Evolutionary conservation across 2,888 invertebrate species (phyloP).

Genomic region (Globia sparganii): DNA sequence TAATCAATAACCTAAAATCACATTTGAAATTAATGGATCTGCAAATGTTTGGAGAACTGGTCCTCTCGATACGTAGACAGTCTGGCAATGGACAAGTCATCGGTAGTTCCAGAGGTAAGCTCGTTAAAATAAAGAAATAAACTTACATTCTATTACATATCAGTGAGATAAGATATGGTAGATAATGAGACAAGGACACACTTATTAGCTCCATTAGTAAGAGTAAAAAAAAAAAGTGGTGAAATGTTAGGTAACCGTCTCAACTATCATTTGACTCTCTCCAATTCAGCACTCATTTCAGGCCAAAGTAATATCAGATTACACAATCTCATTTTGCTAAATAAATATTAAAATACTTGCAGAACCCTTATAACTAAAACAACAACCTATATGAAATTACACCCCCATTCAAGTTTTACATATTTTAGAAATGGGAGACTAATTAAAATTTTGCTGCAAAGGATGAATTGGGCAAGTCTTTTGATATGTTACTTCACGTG

Average conservation of each 20-base stretch:
- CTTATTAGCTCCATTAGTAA: background rate
- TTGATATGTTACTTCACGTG: conserved; percentile 76
- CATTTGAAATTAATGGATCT: background rate
- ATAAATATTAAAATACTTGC: conserved; percentile 26
- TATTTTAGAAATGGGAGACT: conserved; percentile 56
- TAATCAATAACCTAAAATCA: background rate
- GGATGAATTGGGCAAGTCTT: conserved; percentile 57
- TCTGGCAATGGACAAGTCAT: background rate
- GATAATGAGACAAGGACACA: background rate
- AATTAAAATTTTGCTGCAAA: conserved; percentile 66
- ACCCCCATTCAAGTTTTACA: conserved; percentile 19
- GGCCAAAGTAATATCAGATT: conserved; percentile 17
- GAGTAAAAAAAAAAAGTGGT: background rate
- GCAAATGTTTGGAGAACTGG: background rate
- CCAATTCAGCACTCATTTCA: background rate
- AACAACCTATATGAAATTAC: conserved; percentile 44
- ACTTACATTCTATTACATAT: background rate
- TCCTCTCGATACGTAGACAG: background rate
- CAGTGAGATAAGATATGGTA: no score
- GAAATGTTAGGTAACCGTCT: background rate
- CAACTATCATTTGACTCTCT: background rate
- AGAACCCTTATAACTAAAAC: conserved; percentile 31
- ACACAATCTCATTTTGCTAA: conserved; percentile 17
- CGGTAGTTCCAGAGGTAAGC: background rate
- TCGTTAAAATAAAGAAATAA: background rate